Base-by-base conservation (phyloP, 2,797 vertebrate genomes). In the Sciaenops ocellatus region DNA sequence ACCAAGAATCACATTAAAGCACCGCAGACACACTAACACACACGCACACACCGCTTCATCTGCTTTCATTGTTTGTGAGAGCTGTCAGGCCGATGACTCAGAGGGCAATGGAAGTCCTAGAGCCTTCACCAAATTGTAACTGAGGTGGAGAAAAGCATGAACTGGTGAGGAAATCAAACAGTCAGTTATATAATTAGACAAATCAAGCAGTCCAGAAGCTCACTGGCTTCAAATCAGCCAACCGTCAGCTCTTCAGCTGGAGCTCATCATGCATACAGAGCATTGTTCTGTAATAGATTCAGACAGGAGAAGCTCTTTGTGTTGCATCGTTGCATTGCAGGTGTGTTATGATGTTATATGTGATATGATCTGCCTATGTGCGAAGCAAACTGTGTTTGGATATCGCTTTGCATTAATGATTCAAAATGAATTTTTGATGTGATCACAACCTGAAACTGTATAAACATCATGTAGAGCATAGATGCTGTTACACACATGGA, bases 71-170 rank as follows among this genome's bases (percentile, higher is more conserved):
- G 48, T 70, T 77, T 61, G 72, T 57, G 60, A 57, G 46, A 78
- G 68, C 78, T 81, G 66, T 69, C 76, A 70, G 70, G 76, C 72
- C 8, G 48, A 83, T 88, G 85, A 90, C 13, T 90, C 85, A 71
- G 73, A 86, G 86, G 69, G 63, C 64, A 66, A 15, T 22, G 59
- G 65, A 79, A 77, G 86, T 78, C 76, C 72, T 62, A 56, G 64
- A 74, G 80, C 71, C 18, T 57, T 73, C 34, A 48, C 24, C 55
- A 46, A 55, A 73, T 81, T 56, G 69, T 34, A 78, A 86, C 41
- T 59, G 81, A 80, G 75, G 77, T 78, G 73, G 65, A 84, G 76
- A 76, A 76, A 87, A 50, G 46, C 74, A 56, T 6, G 57, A 73
- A 57, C 69, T 74, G 76, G 69, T 80, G 76, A 76, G 54, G 44